Base-by-base conservation (phyloP, 2,113 vertebrate genomes). In the Passer domesticus region DNA sequence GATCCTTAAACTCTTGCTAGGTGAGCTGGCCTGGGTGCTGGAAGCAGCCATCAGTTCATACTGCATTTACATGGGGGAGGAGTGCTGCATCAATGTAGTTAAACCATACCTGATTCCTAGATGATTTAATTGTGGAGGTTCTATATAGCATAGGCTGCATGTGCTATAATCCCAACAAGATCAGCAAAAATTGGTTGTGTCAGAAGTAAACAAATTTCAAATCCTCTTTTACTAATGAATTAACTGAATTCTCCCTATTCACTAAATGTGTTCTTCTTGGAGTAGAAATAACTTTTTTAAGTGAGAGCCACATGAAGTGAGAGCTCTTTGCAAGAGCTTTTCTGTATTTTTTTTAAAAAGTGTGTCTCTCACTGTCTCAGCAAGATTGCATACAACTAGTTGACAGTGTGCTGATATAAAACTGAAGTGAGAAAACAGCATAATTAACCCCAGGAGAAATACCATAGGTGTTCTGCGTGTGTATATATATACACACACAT, bases 11-110 rank as follows among this genome's bases (percentile, higher is more conserved):
- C 39, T 53, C 24, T 20, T 60, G 27, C 35, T 84, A 5, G 25
- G 3, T 89, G 94, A 97, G 83, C 95, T 93, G 78, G 73, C 89
- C 89, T 87, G 94, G 76, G 83, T 95, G 68, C 94, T 95, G 91
- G 91, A 87, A 89, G 76, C 37, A 87, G 60, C 43, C 2, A 0
- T 21, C 58, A 44, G 56, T 58, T n/a, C 75, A 60, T 69, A n/a
- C 17, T 74, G 33, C 3, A 3, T 73, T 89, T 69, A 13, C 22
- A 7, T 50, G 4, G 11, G 33, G 23, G 31, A 74, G 55, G 9
- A 81, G 11, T 63, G 27, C 37, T 77, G 43, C 9, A 22, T 64
- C 23, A 33, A 5, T 19, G 23, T 17, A 76, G 37, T 58, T 73
- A 85, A 92, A 46, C 25, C 35, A 39, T 58, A 31, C 13, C 30